Evolutionary conservation across 1,140 invertebrate genomes (phyloP), one percentile per base, ranked within the genome.

Genomic region (Eueides isabella): DNA sequence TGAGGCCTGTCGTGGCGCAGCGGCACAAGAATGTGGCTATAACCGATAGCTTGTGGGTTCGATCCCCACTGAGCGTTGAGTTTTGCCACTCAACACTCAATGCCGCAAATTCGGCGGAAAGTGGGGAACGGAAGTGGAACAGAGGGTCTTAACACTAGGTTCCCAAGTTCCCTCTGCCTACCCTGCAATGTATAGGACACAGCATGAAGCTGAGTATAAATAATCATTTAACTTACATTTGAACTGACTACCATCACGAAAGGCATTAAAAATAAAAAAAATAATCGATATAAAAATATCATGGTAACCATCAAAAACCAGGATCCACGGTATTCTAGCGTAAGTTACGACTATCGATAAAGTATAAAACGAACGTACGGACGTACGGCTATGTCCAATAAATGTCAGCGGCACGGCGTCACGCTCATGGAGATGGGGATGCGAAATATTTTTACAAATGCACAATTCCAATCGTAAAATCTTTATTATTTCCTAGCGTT

Each of bases 391-490:
- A 77, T 68, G 76, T 82, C 75, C 78, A 84, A 84, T 87, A 87
- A 85, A 85, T 82, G 81, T 83, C 83, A 84, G 23, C 64, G 26
- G 64, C 83, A 87, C 85, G 80, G 88, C 86, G 88, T 85, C 87
- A 88, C 84, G 82, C 75, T 73, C 67, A 38, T 69, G 71, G 77
- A 63, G n/a, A 28, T 75, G 80, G 81, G 9, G 19, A 23, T 23
- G 1, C 82, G 81, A 80, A 85, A 87, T 84, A 85, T 88, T 89
- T 86, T 88, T 89, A 86, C 81, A 84, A 85, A 86, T 86, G 83
- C 84, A 76, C 81, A 72, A 72, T 81, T n/a, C 82, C 81, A 76
- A 26, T 88, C 85, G 87, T 91, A 91, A 91, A 91, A 84, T 74
- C 81, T 91, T 91, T 90, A 91, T 80, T 82, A 85, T 75, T 79